Base-by-base conservation (phyloP, 30 jellyfish, hydroid and myxozoan species). In the Catostylus mosaicus region DNA sequence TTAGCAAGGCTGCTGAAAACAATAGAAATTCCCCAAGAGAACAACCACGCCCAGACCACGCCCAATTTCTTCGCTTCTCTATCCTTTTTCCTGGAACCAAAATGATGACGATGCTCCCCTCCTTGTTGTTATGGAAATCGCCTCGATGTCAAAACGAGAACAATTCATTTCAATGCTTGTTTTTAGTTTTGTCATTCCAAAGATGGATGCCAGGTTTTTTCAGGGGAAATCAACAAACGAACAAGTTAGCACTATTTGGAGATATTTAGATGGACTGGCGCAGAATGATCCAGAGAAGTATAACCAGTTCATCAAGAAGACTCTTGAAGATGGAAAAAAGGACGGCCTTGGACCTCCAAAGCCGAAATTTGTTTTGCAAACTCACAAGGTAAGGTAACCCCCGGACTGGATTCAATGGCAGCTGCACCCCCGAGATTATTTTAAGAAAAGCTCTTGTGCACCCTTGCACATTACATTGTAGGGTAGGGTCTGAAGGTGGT, bases 331-430 rank as follows among this genome's bases (percentile, higher is more conserved):
- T 24, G 97, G 97, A 0, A 54, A 69, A 63, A 78, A 85, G 45
- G 73, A 90, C 23, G 89, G 91, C 32, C 67, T 90, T 34, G 97
- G 97, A 6, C 97, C 97, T 27, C 97, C 97, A 64, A 65, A 27
- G n/a, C 90, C 82, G 0, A 66, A 56, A 14, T 64, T 90, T 56
- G 86, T 59, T 40, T 46, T 90, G 0, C 93, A 77, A 46, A 84
- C 96, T 0, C 81, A 69, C 30, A 83, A 85, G 96, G 97, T 90
- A 19, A 52, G 67, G 3, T 40, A 40, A 14, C 54, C 54, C 54
- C 54, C 14, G 54, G 54, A 14, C 54, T 57, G 70, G 34, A 57
- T n/a, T 5, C 34, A 8, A 20, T 5, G 70, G 9, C 34, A 5
- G 70, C 34, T 20, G 70, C 70, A 22, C 30, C 7, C 30, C 7